A percentile compares a stretch with the other conserved stretches of the same genome.
These are phyloP conservation scores for Lasioglossum albipes DNA, from an alignment of 1,140 invertebrate species.

Conservation along the genomic window DNA sequence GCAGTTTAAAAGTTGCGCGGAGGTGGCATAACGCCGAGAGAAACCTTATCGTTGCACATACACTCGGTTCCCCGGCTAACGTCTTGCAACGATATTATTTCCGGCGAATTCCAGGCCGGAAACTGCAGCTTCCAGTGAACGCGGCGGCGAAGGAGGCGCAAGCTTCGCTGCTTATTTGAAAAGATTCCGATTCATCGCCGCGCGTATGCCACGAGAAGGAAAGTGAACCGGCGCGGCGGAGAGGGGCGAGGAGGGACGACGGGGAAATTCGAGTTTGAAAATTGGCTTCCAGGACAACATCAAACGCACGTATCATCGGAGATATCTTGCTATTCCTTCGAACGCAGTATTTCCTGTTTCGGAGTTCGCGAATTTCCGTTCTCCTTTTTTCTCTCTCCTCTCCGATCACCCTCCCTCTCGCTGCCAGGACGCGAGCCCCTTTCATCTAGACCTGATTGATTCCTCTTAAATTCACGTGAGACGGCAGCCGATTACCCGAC, in stretches of 20 bases:
- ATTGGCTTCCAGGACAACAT: slow-evolving; percentile 55
- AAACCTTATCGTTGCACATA: slow-evolving; percentile 62
- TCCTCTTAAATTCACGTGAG: slow-evolving; percentile 50
- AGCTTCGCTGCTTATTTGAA: slow-evolving; percentile 52
- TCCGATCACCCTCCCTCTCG: too few relatives aligned
- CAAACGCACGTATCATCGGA: slow-evolving; percentile 60
- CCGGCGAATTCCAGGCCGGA: slow-evolving; percentile 62
- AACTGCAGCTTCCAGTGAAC: slow-evolving; percentile 39
- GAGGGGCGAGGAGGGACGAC: neutral
- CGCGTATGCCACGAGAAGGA: neutral
- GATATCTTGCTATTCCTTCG: slow-evolving; percentile 40
- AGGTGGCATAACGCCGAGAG: slow-evolving; percentile 45
- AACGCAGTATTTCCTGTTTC: slow-evolving; percentile 56
- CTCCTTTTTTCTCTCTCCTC: neutral
- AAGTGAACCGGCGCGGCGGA: neutral
- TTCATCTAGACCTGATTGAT: slow-evolving; percentile 49
- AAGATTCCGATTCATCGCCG: slow-evolving; percentile 32
- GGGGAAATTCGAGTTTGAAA: slow-evolving; percentile 33
- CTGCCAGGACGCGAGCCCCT: neutral
- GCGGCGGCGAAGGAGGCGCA: slow-evolving; percentile 36
- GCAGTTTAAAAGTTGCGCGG: slow-evolving; percentile 67
- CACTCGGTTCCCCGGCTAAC: slow-evolving; percentile 35
- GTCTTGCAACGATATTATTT: slow-evolving; percentile 60
- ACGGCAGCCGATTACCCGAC: slow-evolving; percentile 31
- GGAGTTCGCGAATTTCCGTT: slow-evolving; percentile 1